Percentiles rank a stretch among this genome's conserved stretches.
Conservation (phyloP, 2,888 invertebrate species). For the Pyrrhia umbra region DNA sequence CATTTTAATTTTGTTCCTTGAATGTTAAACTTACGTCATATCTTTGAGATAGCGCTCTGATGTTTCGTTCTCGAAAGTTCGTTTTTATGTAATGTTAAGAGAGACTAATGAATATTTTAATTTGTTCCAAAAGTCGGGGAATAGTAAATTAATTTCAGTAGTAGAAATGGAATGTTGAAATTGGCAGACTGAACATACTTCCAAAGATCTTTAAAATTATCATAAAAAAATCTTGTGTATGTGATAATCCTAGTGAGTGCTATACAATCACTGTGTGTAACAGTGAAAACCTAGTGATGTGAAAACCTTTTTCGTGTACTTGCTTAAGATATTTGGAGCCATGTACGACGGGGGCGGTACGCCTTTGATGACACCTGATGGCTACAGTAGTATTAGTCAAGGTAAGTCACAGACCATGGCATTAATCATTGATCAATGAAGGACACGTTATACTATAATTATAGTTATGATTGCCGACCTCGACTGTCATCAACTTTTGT, state of each 20-base stretch:
- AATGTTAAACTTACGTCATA: slow-evolving; percentile 44
- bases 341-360: slow-evolving; percentile 84
- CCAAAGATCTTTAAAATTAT: neutral
- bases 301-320: slow-evolving; percentile 10
- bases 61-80: slow-evolving; percentile 26
- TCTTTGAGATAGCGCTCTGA: slow-evolving; percentile 36
- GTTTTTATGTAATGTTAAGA: neutral
- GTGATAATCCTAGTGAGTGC: neutral
- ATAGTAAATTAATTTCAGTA: slow-evolving; percentile 9
- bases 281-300: slow-evolving; percentile 44
- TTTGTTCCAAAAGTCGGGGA: neutral
- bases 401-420: slow-evolving; percentile 68
- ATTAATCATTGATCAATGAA: neutral
- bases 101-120: slow-evolving; percentile 25
- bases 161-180: neutral
- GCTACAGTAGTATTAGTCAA: slow-evolving; percentile 85
- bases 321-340: slow-evolving; percentile 16
- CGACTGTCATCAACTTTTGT: neutral
- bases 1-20: slow-evolving; percentile 47
- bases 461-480: slow-evolving; percentile 17
- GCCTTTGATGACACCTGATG: slow-evolving; percentile 87
- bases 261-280: neutral
- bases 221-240: neutral
- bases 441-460: neutral
- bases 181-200: neutral